These are phyloP conservation scores for Pinna nobilis DNA, from an alignment of 1,140 invertebrate genomes.

Conservation along the genomic window DNA sequence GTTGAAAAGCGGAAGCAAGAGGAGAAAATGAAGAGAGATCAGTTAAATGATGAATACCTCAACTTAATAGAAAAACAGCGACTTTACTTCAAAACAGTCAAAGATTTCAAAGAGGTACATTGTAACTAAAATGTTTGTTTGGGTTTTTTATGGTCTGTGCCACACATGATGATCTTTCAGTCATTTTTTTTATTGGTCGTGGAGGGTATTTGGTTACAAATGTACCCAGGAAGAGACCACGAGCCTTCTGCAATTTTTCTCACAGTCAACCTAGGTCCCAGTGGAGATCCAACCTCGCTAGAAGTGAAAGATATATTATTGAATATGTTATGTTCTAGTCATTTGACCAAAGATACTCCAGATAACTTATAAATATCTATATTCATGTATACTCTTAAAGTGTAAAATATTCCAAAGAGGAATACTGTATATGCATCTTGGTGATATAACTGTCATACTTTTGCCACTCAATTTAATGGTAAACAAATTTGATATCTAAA, in stretches of 20 bases:
- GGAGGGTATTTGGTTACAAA: neutral
- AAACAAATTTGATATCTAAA: too few relatives aligned
- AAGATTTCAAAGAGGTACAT: conserved; percentile 80
- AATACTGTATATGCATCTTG: too few relatives aligned
- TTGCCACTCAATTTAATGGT: too few relatives aligned
- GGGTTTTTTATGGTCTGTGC: neutral
- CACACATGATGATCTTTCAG: too few relatives aligned
- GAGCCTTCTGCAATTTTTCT: neutral
- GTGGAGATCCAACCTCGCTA: neutral
- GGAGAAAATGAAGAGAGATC: conserved; percentile 84
- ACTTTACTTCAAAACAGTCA: conserved; percentile 88
- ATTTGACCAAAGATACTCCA: too few relatives aligned
- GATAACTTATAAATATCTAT: too few relatives aligned
- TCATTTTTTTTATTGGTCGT: neutral
- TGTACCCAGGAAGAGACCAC: neutral
- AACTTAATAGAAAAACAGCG: conserved; percentile 86
- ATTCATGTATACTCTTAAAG: too few relatives aligned
- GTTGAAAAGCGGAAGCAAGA: conserved; percentile 75
- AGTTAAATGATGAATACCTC: conserved; percentile 82
- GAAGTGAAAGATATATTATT: neutral
- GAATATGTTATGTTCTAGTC: neutral
- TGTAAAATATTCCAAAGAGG: too few relatives aligned
- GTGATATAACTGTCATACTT: too few relatives aligned
- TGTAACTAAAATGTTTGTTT: neutral
- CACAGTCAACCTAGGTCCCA: neutral